Evolutionary conservation across 2,113 vertebrate genomes (phyloP), one percentile per base, ranked within the genome.

Genomic region (Numida meleagris): DNA sequence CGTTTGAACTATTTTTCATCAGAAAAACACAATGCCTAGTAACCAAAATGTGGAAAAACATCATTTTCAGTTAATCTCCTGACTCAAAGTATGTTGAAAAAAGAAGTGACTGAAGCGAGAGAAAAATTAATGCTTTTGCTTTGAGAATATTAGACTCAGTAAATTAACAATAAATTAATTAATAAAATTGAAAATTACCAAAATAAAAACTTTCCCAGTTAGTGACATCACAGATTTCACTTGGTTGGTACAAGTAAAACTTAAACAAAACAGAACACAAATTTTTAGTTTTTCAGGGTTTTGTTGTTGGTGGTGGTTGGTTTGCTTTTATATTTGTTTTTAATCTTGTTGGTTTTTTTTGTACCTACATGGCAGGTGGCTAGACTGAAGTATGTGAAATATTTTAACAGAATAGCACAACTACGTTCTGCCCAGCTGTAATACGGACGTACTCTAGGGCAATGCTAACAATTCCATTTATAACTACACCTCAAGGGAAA

Each of bases 261-360:
- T 68, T 61, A 40, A 89, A 58, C 14, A 58, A 55, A 57, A 57
- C 9, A 18, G 18, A 55, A 18, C 53, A 55, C 5, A 10, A 18
- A 29, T 29, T 5, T 84, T 40, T 57, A 48, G 2, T 85, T 79
- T 82, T 40, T 62, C 31, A 31, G 19, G 0, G 0, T 27, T 81
- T 51, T 55, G 17, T 3, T 53, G 36, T 5, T 36, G 25, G 51
- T 25, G 25, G 50, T 16, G 34, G 9, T 61, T 25, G 24, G n/a
- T 59, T 24, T 16, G 23, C 15, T 33, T 3, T n/a, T 3, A 0
- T 0, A 55, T 38, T 75, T 67, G 14, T 65, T 61, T 53, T 4
- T 21, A 71, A 43, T 27, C 14, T 17, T 23, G 14, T 3, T 1
- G 76, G n/a, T 29, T 74, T 73, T n/a, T 33, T 19, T n/a, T 58